A percentile compares a stretch with the other conserved stretches of the same genome.
These are phyloP conservation scores for Labeo calbasu DNA, from an alignment of 2,797 vertebrate species.

Conservation along the genomic window DNA sequence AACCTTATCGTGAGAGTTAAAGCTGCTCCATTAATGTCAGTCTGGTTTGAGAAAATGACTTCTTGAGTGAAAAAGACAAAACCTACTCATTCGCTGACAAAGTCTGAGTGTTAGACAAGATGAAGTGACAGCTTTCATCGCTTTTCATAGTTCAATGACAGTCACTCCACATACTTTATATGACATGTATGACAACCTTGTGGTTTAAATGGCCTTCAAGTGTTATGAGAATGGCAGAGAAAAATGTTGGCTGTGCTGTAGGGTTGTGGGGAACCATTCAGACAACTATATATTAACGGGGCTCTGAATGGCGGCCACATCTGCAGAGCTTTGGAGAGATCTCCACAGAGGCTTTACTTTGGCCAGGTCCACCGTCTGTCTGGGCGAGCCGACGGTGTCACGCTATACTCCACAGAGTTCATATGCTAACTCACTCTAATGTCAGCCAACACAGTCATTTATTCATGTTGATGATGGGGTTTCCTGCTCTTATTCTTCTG, in stretches of 20 bases:
- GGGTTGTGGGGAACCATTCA: constrained; percentile 18
- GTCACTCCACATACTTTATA: constrained; percentile 1
- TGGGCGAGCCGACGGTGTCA: constrained; percentile 6
- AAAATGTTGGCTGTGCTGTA: neutral
- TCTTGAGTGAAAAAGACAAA: neutral
- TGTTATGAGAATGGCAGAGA: neutral
- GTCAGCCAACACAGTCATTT: constrained; percentile 11
- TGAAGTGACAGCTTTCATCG: neutral
- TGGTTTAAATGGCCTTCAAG: neutral
- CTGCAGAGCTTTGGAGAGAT: constrained; percentile 36
- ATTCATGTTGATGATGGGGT: constrained; percentile 2
- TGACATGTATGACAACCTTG: neutral
- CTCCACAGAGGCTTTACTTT: constrained; percentile 48
- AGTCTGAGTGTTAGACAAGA: neutral
- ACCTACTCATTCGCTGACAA: neutral
- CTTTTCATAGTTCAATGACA: neutral
- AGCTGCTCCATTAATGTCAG: constrained; percentile 15
- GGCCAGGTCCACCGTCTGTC: constrained; percentile 43
- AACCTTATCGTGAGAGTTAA: neutral
- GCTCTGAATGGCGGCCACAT: constrained; percentile 33
- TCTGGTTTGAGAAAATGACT: constrained; percentile 7
- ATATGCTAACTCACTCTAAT: constrained; percentile 1
- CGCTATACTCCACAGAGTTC: neutral
- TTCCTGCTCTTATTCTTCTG: constrained; percentile 7
- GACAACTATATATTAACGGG: constrained; percentile 12